A percentile compares a stretch with the other conserved stretches of the same genome.
Conservation (phyloP, 1,140 invertebrate genomes). For the Pectinophora gossypiella region DNA sequence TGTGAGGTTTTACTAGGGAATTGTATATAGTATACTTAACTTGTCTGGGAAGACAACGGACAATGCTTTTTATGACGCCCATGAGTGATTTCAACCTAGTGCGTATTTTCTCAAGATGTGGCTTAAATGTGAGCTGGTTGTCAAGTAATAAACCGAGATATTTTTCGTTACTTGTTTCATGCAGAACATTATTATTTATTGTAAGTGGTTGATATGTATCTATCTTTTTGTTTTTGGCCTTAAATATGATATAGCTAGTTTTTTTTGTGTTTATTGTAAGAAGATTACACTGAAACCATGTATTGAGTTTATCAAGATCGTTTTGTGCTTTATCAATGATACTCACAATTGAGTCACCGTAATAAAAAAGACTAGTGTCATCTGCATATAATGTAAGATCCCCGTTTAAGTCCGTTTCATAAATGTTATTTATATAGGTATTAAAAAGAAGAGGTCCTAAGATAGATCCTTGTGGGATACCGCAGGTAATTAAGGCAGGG, state of each 20-base stretch:
- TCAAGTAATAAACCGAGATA: conserved; percentile 19
- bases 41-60: conserved; percentile 12
- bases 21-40: conserved; percentile 19
- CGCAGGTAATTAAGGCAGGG: conserved; percentile 8
- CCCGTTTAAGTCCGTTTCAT: conserved; percentile 14
- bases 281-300: conserved; percentile 14
- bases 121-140: conserved; percentile 16
- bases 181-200: not conserved
- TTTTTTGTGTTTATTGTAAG: conserved; percentile 15
- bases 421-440: conserved; percentile 14
- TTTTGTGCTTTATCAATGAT: conserved; percentile 14
- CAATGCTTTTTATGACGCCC: conserved; percentile 11
- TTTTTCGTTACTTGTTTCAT: conserved; percentile 9
- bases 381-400: conserved; percentile 19
- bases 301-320: conserved; percentile 10
- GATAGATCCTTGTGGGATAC: conserved; percentile 21
- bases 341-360: conserved; percentile 3
- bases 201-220: not conserved
- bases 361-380: conserved; percentile 20
- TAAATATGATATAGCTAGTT: conserved; percentile 17
- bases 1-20: conserved; percentile 14
- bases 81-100: conserved; percentile 11
- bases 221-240: conserved; percentile 18
- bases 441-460: conserved; percentile 15
- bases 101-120: conserved; percentile 13